Conservation (phyloP, 2,797 vertebrate species). For the Megalops cyprinoides region DNA sequence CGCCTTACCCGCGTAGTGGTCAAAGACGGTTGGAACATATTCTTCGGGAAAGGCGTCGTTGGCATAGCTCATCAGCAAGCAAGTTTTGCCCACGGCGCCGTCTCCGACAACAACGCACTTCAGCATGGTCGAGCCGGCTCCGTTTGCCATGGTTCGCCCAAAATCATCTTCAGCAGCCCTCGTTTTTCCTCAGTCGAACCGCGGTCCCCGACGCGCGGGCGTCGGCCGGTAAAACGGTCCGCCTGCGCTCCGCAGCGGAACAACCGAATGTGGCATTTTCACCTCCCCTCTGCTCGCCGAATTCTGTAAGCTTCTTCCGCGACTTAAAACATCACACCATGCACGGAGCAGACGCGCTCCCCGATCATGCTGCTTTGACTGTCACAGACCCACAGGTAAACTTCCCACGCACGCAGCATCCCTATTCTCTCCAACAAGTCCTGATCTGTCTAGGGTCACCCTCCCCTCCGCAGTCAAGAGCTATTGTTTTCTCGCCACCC, state of each 20-base stretch:
- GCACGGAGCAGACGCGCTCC: conserved; percentile 29
- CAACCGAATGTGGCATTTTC: conserved; percentile 61
- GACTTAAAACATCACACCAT: conserved; percentile 10
- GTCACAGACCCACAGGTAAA: conserved; percentile 12
- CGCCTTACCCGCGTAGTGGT: conserved; percentile 69
- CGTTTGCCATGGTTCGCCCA: conserved; percentile 72
- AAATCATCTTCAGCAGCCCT: conserved; percentile 58
- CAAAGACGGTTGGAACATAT: conserved; percentile 72
- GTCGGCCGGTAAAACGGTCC: conserved; percentile 64
- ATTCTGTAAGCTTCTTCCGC: conserved; percentile 41
- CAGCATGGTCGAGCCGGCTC: conserved; percentile 73
- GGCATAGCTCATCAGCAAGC: conserved; percentile 70
- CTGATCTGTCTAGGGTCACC: neutral
- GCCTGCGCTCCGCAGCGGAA: conserved; percentile 55
- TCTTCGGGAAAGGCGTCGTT: conserved; percentile 73
- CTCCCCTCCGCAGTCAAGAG: neutral
- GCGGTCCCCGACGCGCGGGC: conserved; percentile 59
- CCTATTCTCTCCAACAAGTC: neutral
- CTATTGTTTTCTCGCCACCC: neutral
- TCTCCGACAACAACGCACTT: conserved; percentile 77
- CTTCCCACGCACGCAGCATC: conserved; percentile 24
- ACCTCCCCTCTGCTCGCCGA: conserved; percentile 50
- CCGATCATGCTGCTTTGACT: conserved; percentile 5
- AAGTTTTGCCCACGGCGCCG: conserved; percentile 73
- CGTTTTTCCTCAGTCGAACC: conserved; percentile 48